These are phyloP conservation scores for Auanema sp. DNA, from an alignment of 2,888 invertebrate species.

Conservation along the genomic window DNA sequence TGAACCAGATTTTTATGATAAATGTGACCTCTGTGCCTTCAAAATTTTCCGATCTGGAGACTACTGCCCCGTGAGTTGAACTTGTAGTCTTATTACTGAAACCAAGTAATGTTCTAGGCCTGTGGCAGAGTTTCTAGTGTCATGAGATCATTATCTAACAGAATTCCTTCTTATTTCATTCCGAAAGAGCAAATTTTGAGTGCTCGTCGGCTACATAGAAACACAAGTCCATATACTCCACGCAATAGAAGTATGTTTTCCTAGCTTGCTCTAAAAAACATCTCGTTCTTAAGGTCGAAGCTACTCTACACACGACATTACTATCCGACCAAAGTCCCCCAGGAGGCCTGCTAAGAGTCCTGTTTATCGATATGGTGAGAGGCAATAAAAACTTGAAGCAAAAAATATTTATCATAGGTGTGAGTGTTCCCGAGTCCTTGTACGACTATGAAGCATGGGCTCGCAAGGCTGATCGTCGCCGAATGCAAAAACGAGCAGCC, in stretches of 20 bases:
- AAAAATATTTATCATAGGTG: constrained; percentile 12
- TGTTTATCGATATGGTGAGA: constrained; percentile 21
- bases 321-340: too few species aligned
- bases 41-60: constrained; percentile 18
- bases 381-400: neutral
- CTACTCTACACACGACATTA: too few species aligned
- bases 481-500: constrained; percentile 10
- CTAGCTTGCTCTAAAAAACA: too few species aligned
- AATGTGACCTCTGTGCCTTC: constrained; percentile 23
- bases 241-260: constrained; percentile 1
- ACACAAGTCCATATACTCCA: neutral
- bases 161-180: constrained; percentile 1
- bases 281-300: too few species aligned
- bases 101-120: neutral
- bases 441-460: constrained; percentile 26
- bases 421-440: constrained; percentile 17
- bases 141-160: too few species aligned
- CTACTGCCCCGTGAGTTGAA: constrained; percentile 16
- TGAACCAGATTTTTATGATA: constrained; percentile 20
- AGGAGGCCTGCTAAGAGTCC: constrained; percentile 14
- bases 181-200: constrained; percentile 1
- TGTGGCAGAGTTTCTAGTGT: neutral
- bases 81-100: neutral
- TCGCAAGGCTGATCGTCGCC: constrained; percentile 16
- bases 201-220: neutral